Conservation (phyloP, 1,140 invertebrate species). For the Scylla paramamosain region DNA sequence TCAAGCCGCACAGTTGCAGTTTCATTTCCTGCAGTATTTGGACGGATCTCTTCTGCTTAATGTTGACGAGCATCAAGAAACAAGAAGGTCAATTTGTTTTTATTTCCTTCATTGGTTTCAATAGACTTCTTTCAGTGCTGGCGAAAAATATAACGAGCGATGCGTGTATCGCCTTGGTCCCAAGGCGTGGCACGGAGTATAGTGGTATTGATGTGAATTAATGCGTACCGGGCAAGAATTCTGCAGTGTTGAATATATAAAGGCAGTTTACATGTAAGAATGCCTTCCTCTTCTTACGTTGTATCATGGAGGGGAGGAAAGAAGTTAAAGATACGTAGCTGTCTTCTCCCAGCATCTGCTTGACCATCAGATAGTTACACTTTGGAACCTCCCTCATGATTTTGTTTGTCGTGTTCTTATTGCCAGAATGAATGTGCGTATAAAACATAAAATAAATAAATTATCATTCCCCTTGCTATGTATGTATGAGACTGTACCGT, state of each 20-base stretch:
- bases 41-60: neutral
- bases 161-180: neutral
- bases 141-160: too few relatives aligned
- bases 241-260: constrained; percentile 12
- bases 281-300: neutral
- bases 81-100: neutral
- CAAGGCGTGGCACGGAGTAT: neutral
- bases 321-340: neutral
- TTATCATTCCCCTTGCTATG: neutral
- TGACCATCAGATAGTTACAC: neutral
- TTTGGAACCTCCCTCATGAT: neutral
- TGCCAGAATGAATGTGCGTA: neutral
- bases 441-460: neutral
- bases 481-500: neutral
- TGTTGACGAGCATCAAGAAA: neutral
- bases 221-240: neutral
- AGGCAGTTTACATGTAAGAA: neutral
- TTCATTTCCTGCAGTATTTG: neutral
- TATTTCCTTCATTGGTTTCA: neutral
- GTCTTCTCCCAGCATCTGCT: neutral
- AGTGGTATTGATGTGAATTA: neutral
- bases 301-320: neutral
- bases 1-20: neutral
- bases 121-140: neutral
- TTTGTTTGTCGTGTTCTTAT: neutral